phyloP scores from a whole-genome alignment of 2,797 vertebrate species.

The Hippoglossus hippoglossus region DNA sequence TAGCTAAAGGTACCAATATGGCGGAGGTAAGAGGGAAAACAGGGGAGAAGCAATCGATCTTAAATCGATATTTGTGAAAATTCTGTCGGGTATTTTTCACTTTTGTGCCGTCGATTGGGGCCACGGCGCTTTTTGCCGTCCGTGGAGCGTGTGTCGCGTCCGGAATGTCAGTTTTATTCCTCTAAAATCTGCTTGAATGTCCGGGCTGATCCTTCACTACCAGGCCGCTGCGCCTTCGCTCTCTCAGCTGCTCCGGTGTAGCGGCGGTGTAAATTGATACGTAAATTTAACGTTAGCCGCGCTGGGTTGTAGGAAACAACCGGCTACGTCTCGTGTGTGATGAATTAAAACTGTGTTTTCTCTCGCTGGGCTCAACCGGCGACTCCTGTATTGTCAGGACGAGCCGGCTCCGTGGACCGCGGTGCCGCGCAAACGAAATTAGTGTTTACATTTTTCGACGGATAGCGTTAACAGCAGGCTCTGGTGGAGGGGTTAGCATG shows the following conservation, averaged over 20 bases:
- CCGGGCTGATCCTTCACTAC: slow-evolving; percentile 77
- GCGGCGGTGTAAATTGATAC: slow-evolving; percentile 83
- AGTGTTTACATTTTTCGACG: slow-evolving; percentile 77
- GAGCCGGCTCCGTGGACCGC: slow-evolving; percentile 15
- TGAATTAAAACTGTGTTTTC: slow-evolving; percentile 39
- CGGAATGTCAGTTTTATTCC: slow-evolving; percentile 42
- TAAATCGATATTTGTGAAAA: slow-evolving; percentile 79
- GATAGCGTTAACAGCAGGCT: slow-evolving; percentile 52
- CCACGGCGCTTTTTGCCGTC: slow-evolving; percentile 52
- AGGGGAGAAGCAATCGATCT: slow-evolving; percentile 87
- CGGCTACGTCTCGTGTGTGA: slow-evolving; percentile 1
- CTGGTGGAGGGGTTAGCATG: slow-evolving; percentile 53
- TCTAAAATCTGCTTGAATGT: slow-evolving; percentile 77
- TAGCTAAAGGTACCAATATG: slow-evolving; percentile 97
- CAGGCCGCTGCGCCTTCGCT: slow-evolving; percentile 84
- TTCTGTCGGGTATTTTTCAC: slow-evolving; percentile 41
- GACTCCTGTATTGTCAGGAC: rapidly evolving
- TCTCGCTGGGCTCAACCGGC: neutral
- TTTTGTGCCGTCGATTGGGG: slow-evolving; percentile 67
- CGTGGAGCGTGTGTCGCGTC: slow-evolving; percentile 45
- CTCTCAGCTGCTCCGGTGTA: slow-evolving; percentile 81
- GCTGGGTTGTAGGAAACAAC: slow-evolving; percentile 54
- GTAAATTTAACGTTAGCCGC: slow-evolving; percentile 77
- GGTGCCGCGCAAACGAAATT: slow-evolving; percentile 59
- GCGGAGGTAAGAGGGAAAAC: slow-evolving; percentile 98